Conservation (phyloP, 1,140 invertebrate species). For the Drosophila tropicalis region DNA sequence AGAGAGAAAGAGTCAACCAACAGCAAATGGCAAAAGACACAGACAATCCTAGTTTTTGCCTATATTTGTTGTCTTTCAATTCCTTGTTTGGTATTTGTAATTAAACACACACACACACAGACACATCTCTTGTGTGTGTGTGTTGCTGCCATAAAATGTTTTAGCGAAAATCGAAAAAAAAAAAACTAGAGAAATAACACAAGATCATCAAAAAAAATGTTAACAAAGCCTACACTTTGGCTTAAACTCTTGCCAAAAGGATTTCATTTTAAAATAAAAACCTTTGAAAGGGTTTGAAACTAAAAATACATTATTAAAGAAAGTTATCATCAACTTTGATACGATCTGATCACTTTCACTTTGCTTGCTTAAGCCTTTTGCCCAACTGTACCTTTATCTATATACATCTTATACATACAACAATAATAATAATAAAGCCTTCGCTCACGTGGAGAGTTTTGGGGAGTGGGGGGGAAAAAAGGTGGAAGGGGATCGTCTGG, state of each 20-base stretch:
- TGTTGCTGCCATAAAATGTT: neutral
- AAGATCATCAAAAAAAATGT: no score
- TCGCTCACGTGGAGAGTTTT: neutral
- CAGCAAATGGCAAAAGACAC: neutral
- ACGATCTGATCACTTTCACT: neutral
- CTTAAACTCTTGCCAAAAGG: no score
- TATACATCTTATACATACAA: constrained; percentile 10
- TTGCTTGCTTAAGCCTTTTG: neutral
- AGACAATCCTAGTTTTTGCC: constrained; percentile 12
- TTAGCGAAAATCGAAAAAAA: no score
- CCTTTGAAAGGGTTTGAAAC: neutral
- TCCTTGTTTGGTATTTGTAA: constrained; percentile 4
- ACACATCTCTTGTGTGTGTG: neutral
- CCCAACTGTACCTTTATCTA: constrained; percentile 13
- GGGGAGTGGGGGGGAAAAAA: no score
- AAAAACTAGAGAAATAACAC: no score
- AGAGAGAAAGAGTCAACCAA: neutral
- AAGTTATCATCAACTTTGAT: neutral
- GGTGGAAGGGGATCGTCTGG: constrained; percentile 38
- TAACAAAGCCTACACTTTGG: no score
- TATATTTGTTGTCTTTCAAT: constrained; percentile 5
- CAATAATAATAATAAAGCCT: constrained; percentile 23
- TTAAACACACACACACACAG: neutral
- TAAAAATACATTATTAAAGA: neutral
- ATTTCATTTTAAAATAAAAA: neutral